phyloP scores from a whole-genome alignment of 2,113 vertebrate species.

The Shinisaurus crocodilurus region DNA sequence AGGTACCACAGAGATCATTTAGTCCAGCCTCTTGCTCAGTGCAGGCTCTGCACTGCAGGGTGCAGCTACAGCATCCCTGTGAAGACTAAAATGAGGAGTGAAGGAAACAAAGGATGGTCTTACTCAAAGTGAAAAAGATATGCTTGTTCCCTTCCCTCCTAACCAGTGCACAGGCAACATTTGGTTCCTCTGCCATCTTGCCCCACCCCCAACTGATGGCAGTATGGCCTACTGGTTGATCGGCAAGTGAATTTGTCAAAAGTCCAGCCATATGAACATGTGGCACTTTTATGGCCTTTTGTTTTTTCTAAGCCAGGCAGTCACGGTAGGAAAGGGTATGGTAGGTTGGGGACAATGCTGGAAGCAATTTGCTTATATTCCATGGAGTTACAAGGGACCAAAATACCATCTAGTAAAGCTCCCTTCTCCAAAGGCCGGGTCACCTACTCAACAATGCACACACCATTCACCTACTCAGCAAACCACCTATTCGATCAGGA shows the following conservation, averaged over 20 bases:
- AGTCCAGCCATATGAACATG: no score
- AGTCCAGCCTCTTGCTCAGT: no score
- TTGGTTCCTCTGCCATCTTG: not conserved
- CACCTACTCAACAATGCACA: not conserved
- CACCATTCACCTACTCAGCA: not conserved
- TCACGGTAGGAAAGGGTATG: not conserved
- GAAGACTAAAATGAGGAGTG: no score
- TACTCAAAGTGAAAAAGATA: not conserved
- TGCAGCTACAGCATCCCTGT: no score
- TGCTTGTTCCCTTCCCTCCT: not conserved
- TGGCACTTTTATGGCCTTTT: not conserved
- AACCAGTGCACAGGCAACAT: not conserved
- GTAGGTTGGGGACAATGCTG: not conserved
- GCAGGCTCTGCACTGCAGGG: no score
- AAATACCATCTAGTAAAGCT: not conserved
- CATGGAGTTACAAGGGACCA: not conserved
- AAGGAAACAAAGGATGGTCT: not conserved
- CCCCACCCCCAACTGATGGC: not conserved
- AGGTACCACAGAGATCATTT: no score
- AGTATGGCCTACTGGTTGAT: not conserved
- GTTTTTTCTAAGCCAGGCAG: not conserved
- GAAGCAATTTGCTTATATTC: not conserved
- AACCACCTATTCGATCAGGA: not conserved
- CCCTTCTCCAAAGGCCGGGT: not conserved
- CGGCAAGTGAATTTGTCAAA: not conserved